A percentile compares a stretch with the other conserved stretches of the same genome.
These are phyloP conservation scores for Callionymus lyra DNA, from an alignment of 2,113 vertebrate genomes.

Conservation along the genomic window DNA sequence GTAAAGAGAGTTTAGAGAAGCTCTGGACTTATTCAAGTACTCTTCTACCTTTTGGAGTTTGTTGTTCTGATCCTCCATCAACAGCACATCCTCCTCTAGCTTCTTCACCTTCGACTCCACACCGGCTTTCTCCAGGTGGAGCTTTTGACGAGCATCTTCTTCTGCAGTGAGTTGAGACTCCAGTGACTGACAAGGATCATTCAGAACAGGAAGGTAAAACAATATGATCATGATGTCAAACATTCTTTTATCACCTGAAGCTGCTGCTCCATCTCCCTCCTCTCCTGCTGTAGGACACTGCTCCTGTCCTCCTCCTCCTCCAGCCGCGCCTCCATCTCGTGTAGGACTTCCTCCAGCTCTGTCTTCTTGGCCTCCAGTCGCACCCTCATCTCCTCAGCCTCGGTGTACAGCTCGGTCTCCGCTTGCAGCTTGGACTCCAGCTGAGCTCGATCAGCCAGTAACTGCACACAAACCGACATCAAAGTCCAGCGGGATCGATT, in stretches of 20 bases:
- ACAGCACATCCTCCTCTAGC: slow-evolving; percentile 83
- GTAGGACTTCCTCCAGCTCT: slow-evolving; percentile 90
- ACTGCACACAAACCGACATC: slow-evolving; percentile 44
- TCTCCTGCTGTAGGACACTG: slow-evolving; percentile 75
- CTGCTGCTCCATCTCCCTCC: slow-evolving; percentile 86
- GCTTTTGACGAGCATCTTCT: slow-evolving; percentile 80
- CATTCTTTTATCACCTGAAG: slow-evolving; percentile 68
- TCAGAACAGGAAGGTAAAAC: not conserved
- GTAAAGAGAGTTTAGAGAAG: not conserved
- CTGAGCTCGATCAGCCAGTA: slow-evolving; percentile 77
- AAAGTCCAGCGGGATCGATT: not conserved
- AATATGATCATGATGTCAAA: no score
- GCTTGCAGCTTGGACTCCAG: slow-evolving; percentile 83
- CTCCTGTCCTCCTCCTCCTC: slow-evolving; percentile 88
- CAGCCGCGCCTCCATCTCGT: slow-evolving; percentile 87
- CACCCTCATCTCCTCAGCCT: slow-evolving; percentile 86
- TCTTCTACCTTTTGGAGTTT: slow-evolving; percentile 78
- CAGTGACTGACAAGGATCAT: slow-evolving; percentile 68
- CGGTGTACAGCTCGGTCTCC: slow-evolving; percentile 80
- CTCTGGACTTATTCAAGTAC: not conserved
- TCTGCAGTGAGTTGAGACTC: slow-evolving; percentile 81
- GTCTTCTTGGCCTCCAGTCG: slow-evolving; percentile 85
- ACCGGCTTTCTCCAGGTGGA: slow-evolving; percentile 83
- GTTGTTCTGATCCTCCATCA: slow-evolving; percentile 88
- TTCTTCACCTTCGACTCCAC: slow-evolving; percentile 89